These are phyloP conservation scores for Sebastiscus tertius DNA, from an alignment of 2,797 vertebrate species.

Conservation along the genomic window DNA sequence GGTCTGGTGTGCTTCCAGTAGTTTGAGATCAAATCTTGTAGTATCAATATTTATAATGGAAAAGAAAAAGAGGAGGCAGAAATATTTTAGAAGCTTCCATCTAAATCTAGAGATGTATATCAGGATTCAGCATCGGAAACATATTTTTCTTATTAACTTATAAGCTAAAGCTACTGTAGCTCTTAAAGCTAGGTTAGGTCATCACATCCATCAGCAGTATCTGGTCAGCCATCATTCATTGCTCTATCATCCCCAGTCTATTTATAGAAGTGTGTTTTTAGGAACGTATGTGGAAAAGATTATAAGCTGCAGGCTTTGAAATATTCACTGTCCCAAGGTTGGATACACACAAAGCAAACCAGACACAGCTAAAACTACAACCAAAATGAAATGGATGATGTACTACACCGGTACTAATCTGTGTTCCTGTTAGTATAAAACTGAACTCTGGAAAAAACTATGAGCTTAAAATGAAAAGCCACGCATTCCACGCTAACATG, in stretches of 20 bases:
- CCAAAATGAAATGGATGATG: constrained; percentile 57
- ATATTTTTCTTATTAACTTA: neutral
- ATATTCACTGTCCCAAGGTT: constrained; percentile 29
- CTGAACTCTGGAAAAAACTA: constrained; percentile 63
- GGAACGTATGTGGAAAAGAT: constrained; percentile 9
- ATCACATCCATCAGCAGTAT: constrained; percentile 5
- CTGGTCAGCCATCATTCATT: neutral
- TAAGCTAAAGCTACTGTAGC: neutral
- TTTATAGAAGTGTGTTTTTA: constrained; percentile 11
- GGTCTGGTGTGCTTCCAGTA: neutral
- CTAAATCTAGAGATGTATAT: constrained; percentile 1
- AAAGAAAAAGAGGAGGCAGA: constrained; percentile 13
- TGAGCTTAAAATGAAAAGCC: constrained; percentile 71
- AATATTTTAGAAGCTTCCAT: neutral
- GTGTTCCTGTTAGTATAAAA: constrained; percentile 71
- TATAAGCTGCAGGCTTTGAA: constrained; percentile 24
- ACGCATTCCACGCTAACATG: constrained; percentile 77
- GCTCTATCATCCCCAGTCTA: neutral
- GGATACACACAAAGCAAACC: constrained; percentile 40
- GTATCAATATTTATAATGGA: constrained; percentile 2
- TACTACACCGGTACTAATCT: constrained; percentile 65
- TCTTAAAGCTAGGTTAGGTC: neutral
- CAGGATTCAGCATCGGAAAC: neutral
- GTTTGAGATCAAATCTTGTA: constrained; percentile 16
- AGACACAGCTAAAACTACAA: constrained; percentile 60